phyloP scores from a whole-genome alignment of 2,888 invertebrate genomes.

The Homarus gammarus region DNA sequence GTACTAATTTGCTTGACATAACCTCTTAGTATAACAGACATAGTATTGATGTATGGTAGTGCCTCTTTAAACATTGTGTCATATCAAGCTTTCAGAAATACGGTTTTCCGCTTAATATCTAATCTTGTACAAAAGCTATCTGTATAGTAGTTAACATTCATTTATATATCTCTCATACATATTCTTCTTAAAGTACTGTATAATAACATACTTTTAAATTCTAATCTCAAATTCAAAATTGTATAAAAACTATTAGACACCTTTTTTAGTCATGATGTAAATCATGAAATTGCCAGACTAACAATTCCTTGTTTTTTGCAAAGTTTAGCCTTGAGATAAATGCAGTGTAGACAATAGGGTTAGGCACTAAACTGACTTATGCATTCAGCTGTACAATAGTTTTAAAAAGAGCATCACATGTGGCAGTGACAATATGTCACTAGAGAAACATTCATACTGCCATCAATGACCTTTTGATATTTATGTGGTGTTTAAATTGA shows the following conservation, averaged over 20 bases:
- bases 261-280: not conserved
- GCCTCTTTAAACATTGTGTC: not conserved
- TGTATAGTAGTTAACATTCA: not conserved
- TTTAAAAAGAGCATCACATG: not conserved
- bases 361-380: constrained; percentile 4
- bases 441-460: not conserved
- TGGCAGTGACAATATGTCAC: not conserved
- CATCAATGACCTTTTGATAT: constrained; percentile 9
- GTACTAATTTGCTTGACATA: not conserved
- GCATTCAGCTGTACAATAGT: not conserved
- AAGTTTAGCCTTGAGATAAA: not conserved
- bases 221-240: not conserved
- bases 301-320: not conserved
- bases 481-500: not conserved
- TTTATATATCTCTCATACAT: not conserved
- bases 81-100: not conserved
- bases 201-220: not conserved
- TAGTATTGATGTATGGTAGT: not conserved
- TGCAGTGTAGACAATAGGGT: not conserved
- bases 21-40: not conserved
- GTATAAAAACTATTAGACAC: not conserved
- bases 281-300: not conserved
- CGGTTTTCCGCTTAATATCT: not conserved
- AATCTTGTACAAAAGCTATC: constrained; percentile 5
- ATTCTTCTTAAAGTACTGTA: not conserved